Percentiles rank a stretch among this genome's conserved stretches.
phyloP scores from a whole-genome alignment of 2,888 invertebrate species.

The Hemicrepidius hirtus region DNA sequence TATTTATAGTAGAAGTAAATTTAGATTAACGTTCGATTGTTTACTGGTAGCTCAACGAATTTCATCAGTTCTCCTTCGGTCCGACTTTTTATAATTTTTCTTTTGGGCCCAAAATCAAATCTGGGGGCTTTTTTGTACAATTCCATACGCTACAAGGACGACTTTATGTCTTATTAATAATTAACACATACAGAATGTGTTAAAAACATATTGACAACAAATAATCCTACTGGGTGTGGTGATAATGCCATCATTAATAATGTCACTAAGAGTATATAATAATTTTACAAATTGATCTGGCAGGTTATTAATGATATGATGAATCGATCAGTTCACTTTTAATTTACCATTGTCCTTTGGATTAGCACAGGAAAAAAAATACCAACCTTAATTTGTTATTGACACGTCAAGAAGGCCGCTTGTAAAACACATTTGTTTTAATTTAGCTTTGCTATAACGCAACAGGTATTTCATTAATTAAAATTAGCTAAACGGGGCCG shows the following conservation, averaged over 20 bases:
- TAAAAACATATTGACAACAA: not conserved
- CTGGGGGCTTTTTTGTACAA: too few relatives aligned
- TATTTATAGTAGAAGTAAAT: not conserved
- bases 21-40: conserved; percentile 7
- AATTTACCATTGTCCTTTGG: conserved; percentile 9
- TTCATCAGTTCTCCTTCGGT: too few relatives aligned
- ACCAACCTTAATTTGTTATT: conserved; percentile 8
- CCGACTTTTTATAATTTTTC: too few relatives aligned
- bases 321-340: conserved; percentile 8
- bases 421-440: conserved; percentile 10
- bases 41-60: too few relatives aligned
- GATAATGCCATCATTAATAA: conserved; percentile 3
- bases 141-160: too few relatives aligned
- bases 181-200: not conserved
- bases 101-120: too few relatives aligned
- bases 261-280: conserved; percentile 14
- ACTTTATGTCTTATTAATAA: too few relatives aligned
- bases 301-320: conserved; percentile 17
- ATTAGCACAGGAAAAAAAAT: not conserved
- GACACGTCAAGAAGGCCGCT: conserved; percentile 12
- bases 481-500: not conserved
- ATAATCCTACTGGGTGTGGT: conserved; percentile 1
- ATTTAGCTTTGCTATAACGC: not conserved
- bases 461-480: conserved; percentile 2
- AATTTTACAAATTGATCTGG: conserved; percentile 18